phyloP scores from a whole-genome alignment of 2,113 vertebrate genomes.

The Austrofundulus limnaeus region DNA sequence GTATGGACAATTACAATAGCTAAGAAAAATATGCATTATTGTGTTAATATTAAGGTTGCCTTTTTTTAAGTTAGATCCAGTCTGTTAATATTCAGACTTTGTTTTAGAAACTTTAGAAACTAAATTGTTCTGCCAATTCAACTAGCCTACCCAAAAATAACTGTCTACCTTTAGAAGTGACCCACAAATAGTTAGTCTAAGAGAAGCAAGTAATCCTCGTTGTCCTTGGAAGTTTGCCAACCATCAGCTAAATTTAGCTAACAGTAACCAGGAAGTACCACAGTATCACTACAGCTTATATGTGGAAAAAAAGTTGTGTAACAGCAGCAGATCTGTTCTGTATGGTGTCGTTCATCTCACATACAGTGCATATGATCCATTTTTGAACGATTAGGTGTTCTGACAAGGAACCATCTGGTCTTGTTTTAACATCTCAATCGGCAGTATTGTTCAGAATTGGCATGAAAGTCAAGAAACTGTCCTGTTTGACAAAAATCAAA shows the following conservation, averaged over 20 bases:
- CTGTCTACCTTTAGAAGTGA: slow-evolving; percentile 9
- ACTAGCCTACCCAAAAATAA: slow-evolving; percentile 33
- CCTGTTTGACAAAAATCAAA: not conserved
- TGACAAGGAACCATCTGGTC: slow-evolving; percentile 5
- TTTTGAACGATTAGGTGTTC: not conserved
- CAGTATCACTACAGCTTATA: not conserved
- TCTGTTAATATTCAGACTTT: not conserved
- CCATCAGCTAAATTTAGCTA: slow-evolving; percentile 31
- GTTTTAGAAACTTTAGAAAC: not conserved
- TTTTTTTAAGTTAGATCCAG: not conserved
- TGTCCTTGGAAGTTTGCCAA: slow-evolving; percentile 5
- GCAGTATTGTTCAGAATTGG: not conserved
- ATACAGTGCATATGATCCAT: not conserved
- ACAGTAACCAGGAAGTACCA: not conserved
- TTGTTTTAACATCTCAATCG: not conserved
- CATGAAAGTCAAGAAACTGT: not conserved
- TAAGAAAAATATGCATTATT: not conserved
- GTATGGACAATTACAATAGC: not conserved
- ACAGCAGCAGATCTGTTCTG: not conserved
- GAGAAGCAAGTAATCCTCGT: slow-evolving; percentile 55
- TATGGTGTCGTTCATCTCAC: not conserved
- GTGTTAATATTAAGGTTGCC: not conserved
- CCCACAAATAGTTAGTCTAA: slow-evolving; percentile 54
- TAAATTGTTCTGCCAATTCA: not conserved
- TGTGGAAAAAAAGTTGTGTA: not conserved